Conservation (phyloP, 2,113 vertebrate genomes). For the Strigops habroptila region DNA sequence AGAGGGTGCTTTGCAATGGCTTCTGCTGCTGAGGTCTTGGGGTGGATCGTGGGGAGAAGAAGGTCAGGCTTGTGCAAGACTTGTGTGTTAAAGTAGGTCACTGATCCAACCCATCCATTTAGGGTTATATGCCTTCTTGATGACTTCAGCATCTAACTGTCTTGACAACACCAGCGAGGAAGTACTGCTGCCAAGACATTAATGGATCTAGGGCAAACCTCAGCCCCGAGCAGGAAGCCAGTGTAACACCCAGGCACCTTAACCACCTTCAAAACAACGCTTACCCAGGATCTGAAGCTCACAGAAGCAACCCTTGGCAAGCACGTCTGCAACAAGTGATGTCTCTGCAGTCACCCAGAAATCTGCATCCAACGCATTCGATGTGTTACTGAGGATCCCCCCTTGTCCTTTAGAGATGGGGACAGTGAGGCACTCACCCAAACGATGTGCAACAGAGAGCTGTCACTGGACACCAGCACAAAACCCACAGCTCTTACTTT, state of each 20-base stretch:
- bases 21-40: neutral
- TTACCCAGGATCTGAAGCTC: neutral
- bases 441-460: neutral
- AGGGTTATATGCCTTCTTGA: neutral
- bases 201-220: neutral
- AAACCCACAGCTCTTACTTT: neutral
- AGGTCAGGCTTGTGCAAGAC: neutral
- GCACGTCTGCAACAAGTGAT: fast-evolving
- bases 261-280: neutral
- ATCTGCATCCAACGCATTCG: fast-evolving
- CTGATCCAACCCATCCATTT: neutral
- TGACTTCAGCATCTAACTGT: neutral
- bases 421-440: neutral
- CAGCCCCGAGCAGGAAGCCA: neutral
- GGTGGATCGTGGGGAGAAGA: neutral
- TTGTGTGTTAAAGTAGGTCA: neutral
- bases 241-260: neutral
- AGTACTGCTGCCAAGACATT: neutral
- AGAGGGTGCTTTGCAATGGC: neutral
- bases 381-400: fast-evolving
- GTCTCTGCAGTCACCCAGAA: neutral
- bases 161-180: neutral
- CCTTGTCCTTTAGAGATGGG: neutral
- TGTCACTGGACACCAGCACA: neutral
- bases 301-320: neutral